Conservation (phyloP, 2,113 vertebrate genomes). For the Oreotrochilus melanogaster region DNA sequence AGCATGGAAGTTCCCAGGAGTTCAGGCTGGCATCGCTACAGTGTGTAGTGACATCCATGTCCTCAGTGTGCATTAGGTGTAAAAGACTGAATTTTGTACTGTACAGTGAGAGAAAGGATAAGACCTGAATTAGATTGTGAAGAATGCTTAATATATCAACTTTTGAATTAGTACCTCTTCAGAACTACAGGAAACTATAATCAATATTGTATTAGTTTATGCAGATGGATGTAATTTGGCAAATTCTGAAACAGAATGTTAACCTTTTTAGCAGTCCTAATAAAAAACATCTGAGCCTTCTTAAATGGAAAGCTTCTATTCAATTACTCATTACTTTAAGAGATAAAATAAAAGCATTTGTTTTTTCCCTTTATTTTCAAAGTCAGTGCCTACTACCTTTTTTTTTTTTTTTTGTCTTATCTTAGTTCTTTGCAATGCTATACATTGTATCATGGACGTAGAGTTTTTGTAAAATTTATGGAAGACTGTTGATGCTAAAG, state of each 20-base stretch:
- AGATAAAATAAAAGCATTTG: constrained; percentile 60
- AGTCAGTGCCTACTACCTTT: constrained; percentile 12
- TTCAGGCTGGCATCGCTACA: background rate
- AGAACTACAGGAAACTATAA: constrained; percentile 47
- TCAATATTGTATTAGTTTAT: constrained; percentile 73
- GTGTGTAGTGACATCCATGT: background rate
- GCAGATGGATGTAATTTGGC: constrained; percentile 70
- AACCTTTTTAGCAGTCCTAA: constrained; percentile 61
- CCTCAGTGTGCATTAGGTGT: background rate
- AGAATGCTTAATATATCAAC: background rate
- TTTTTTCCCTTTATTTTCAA: constrained; percentile 53
- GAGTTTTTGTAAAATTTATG: constrained; percentile 24
- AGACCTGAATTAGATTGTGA: background rate
- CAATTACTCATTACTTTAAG: constrained; percentile 61
- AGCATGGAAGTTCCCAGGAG: background rate
- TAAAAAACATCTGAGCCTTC: constrained; percentile 67
- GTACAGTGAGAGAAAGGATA: background rate
- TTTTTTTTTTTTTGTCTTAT: background rate
- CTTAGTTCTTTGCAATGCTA: background rate
- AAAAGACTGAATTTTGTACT: background rate
- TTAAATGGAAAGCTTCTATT: constrained; percentile 63
- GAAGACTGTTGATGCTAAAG: background rate
- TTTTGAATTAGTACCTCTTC: constrained; percentile 30
- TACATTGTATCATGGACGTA: background rate
- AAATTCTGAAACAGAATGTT: constrained; percentile 71